phyloP scores from a whole-genome alignment of 2,797 vertebrate genomes.

The Pelodytes ibericus region DNA sequence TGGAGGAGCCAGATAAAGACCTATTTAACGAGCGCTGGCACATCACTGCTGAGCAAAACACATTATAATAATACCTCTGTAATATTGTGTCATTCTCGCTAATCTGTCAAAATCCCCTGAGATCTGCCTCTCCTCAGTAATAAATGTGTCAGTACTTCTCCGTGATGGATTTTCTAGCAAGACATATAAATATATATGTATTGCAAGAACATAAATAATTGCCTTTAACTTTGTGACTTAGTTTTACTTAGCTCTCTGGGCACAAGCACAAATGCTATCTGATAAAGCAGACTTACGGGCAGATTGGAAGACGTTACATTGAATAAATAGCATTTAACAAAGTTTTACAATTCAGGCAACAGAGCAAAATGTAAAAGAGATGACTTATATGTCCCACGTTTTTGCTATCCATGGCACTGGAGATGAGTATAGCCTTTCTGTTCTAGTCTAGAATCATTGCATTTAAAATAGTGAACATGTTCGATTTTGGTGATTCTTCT shows the following conservation, averaged over 20 bases:
- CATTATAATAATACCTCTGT: conserved; percentile 52
- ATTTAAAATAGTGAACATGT: too few relatives aligned
- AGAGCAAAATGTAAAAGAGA: background rate
- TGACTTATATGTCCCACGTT: background rate
- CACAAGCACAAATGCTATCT: background rate
- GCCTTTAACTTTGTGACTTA: conserved; percentile 5
- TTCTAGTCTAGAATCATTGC: too few relatives aligned
- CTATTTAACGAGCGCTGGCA: conserved; percentile 34
- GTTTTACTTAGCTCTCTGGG: background rate
- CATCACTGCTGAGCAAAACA: conserved; percentile 54
- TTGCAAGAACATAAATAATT: conserved; percentile 20
- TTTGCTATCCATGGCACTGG: background rate
- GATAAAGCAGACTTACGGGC: background rate
- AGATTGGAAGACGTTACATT: background rate
- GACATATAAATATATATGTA: conserved; percentile 33
- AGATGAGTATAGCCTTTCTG: too few relatives aligned
- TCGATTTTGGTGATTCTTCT: too few relatives aligned
- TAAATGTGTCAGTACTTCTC: conserved; percentile 66
- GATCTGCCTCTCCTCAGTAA: conserved; percentile 61
- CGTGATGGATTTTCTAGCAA: conserved; percentile 29
- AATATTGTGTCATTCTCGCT: conserved; percentile 63
- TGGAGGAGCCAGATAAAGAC: conserved; percentile 47
- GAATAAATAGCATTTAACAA: background rate
- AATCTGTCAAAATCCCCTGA: conserved; percentile 57
- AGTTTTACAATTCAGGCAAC: background rate